Percentiles rank a stretch among this genome's conserved stretches.
Conservation (phyloP, 2,113 vertebrate genomes). For the Notiomystis cincta region DNA sequence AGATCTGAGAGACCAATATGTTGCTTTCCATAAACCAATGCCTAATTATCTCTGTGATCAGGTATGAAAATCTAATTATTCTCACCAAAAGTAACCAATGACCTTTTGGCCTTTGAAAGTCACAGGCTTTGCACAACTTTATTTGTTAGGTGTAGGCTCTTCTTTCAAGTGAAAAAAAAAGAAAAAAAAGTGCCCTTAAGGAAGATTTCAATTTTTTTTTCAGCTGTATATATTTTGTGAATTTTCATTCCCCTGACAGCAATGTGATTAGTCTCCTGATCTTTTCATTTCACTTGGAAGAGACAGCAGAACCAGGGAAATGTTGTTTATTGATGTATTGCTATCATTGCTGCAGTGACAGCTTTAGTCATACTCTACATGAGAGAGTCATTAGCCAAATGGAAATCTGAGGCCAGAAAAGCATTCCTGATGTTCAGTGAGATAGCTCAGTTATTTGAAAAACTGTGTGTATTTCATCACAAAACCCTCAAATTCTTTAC, state of each 20-base stretch:
- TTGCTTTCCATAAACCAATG: background rate
- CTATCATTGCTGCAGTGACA: conserved; percentile 52
- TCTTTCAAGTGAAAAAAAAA: background rate
- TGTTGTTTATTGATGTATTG: conserved; percentile 68
- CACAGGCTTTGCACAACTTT: background rate
- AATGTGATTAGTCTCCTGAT: background rate
- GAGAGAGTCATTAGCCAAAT: conserved; percentile 70
- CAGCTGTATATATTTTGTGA: background rate
- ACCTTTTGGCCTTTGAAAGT: background rate
- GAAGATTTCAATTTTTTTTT: background rate
- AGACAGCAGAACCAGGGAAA: conserved; percentile 28
- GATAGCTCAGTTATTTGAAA: conserved; percentile 61
- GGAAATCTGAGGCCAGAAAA: conserved; percentile 61
- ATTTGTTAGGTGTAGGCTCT: background rate
- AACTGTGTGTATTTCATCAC: conserved; percentile 44
- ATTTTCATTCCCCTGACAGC: background rate
- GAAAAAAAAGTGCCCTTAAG: background rate
- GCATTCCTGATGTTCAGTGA: conserved; percentile 35
- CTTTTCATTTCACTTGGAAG: conserved; percentile 28
- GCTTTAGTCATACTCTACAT: conserved; percentile 57
- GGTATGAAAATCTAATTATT: background rate
- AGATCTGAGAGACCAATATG: background rate
- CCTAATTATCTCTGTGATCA: background rate
- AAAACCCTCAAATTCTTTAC: conserved; percentile 18
- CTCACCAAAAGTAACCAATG: background rate